Evolutionary conservation across 2,888 invertebrate genomes (phyloP).

Genomic region (Andrena bicolor): DNA sequence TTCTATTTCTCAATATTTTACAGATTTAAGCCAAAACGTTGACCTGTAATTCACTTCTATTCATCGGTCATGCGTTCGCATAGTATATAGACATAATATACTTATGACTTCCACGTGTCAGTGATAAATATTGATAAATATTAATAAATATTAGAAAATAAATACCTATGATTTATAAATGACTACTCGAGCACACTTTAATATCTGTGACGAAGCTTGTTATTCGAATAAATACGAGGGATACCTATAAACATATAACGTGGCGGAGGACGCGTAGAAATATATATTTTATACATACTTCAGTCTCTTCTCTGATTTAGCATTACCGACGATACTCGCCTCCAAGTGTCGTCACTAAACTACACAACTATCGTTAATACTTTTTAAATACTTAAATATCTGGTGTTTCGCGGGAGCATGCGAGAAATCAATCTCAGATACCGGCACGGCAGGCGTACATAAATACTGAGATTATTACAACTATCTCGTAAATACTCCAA

Average conservation of each 20-base stretch:
- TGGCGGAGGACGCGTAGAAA: constrained; percentile 18
- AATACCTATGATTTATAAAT: constrained; percentile 34
- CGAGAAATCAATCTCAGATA: constrained; percentile 5
- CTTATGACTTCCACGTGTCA: constrained; percentile 19
- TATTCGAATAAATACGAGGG: constrained; percentile 40
- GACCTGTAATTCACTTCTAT: constrained; percentile 28
- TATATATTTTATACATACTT: constrained; percentile 40
- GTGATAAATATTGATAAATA: constrained; percentile 42
- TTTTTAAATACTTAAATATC: constrained; percentile 40
- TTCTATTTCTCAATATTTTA: constrained; percentile 29
- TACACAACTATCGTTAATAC: constrained; percentile 38
- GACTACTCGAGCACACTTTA: constrained; percentile 14
- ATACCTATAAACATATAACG: constrained; percentile 2
- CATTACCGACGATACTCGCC: not conserved
- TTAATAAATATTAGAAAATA: constrained; percentile 62
- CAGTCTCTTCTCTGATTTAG: constrained; percentile 51
- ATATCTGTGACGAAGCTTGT: constrained; percentile 12
- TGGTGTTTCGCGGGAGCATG: not conserved
- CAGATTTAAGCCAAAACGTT: constrained; percentile 28
- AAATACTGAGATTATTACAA: constrained; percentile 40
- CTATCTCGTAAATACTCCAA: constrained; percentile 8
- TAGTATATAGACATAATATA: constrained; percentile 1
- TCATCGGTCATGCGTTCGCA: constrained; percentile 27
- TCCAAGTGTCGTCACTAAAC: constrained; percentile 3
- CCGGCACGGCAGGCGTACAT: not conserved